A percentile compares a stretch with the other conserved stretches of the same genome.
These are phyloP conservation scores for Phoxinus dragarum DNA, from an alignment of 2,797 vertebrate species.

Conservation along the genomic window DNA sequence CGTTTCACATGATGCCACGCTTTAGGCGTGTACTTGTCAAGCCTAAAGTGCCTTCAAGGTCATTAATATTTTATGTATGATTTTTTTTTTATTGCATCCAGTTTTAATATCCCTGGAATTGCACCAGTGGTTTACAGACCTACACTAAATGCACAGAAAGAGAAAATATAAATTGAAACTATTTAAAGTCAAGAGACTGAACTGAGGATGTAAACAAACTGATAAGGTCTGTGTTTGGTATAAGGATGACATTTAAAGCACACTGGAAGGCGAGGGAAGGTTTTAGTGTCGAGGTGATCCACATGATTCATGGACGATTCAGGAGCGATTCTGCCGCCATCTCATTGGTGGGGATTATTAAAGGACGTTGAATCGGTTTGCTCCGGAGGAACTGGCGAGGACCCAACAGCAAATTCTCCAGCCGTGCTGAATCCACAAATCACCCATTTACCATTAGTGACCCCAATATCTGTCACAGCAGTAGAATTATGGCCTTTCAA, in stretches of 20 bases:
- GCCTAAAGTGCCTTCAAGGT: constrained; percentile 70
- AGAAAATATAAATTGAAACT: constrained; percentile 46
- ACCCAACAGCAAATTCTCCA: constrained; percentile 75
- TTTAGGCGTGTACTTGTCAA: constrained; percentile 59
- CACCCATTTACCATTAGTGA: constrained; percentile 81
- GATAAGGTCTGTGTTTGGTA: background rate
- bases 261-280: constrained; percentile 35
- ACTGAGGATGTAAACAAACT: background rate
- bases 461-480: constrained; percentile 75
- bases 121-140: constrained; percentile 5
- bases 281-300: constrained; percentile 23
- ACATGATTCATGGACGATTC: constrained; percentile 61
- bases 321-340: constrained; percentile 66
- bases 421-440: constrained; percentile 78
- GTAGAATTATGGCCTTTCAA: constrained; percentile 79
- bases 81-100: constrained; percentile 65
- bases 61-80: constrained; percentile 65
- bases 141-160: constrained; percentile 59
- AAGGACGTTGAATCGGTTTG: constrained; percentile 74
- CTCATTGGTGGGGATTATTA: constrained; percentile 74
- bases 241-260: constrained; percentile 12
- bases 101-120: constrained; percentile 69
- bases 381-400: constrained; percentile 71
- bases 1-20: constrained; percentile 25
- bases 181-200: background rate